Conservation (phyloP, 2,888 invertebrate species). For the Sminthurinus aureus region DNA sequence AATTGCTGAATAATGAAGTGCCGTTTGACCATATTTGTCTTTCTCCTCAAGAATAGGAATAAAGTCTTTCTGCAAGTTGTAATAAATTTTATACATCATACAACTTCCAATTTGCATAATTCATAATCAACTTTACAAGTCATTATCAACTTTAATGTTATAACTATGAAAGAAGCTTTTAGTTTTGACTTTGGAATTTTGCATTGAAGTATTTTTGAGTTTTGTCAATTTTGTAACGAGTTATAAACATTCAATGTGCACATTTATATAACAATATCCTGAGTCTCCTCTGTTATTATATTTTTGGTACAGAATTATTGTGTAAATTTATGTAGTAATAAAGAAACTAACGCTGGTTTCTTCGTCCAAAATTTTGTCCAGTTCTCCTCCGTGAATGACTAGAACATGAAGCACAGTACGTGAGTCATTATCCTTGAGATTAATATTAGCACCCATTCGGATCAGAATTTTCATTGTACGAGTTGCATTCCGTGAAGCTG, state of each 20-base stretch:
- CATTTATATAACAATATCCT: too few relatives aligned
- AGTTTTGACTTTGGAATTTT: too few relatives aligned
- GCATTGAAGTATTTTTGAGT: too few relatives aligned
- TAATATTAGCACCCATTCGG: constrained; percentile 77
- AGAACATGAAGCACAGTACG: constrained; percentile 86
- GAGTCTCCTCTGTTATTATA: neutral
- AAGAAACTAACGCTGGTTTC: constrained; percentile 34
- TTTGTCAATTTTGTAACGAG: too few relatives aligned
- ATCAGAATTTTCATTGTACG: constrained; percentile 78
- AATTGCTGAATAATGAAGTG: constrained; percentile 38
- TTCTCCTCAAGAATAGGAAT: constrained; percentile 44
- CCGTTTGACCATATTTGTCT: constrained; percentile 44
- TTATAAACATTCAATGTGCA: neutral
- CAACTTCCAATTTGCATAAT: too few relatives aligned
- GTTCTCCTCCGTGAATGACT: constrained; percentile 82
- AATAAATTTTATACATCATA: too few relatives aligned
- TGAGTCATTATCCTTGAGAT: constrained; percentile 79
- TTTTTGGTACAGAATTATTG: constrained; percentile 13
- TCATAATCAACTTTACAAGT: neutral
- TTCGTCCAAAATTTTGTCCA: constrained; percentile 78
- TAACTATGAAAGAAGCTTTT: too few relatives aligned
- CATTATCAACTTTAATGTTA: too few relatives aligned
- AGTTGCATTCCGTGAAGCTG: constrained; percentile 85
- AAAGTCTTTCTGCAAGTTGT: constrained; percentile 36
- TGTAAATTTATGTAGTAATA: neutral